These are phyloP conservation scores for Lateolabrax maculatus DNA, from an alignment of 2,797 vertebrate genomes.

Conservation along the genomic window DNA sequence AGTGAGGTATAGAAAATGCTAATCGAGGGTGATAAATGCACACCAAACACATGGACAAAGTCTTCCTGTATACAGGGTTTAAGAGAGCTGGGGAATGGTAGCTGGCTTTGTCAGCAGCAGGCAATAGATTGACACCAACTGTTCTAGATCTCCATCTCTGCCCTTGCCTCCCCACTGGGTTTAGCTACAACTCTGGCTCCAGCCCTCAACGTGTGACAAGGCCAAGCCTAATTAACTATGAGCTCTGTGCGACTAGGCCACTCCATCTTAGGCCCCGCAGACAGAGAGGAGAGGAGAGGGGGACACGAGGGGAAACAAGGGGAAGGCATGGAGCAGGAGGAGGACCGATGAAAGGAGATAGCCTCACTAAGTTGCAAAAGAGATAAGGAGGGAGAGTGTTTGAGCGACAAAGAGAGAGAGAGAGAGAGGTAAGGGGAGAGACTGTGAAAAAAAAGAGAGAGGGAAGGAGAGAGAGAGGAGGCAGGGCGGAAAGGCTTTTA, in stretches of 20 bases:
- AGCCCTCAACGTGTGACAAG: slow-evolving; percentile 75
- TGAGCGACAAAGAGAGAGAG: slow-evolving; percentile 47
- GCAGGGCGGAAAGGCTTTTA: slow-evolving; percentile 67
- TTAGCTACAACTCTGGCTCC: slow-evolving; percentile 71
- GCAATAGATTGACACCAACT: slow-evolving; percentile 68
- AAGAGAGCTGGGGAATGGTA: slow-evolving; percentile 40
- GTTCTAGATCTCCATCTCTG: slow-evolving; percentile 75
- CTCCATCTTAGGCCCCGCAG: slow-evolving; percentile 75
- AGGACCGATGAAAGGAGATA: slow-evolving; percentile 72
- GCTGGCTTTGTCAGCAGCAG: slow-evolving; percentile 55
- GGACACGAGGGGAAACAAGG: slow-evolving; percentile 37
- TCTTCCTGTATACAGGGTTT: slow-evolving; percentile 22
- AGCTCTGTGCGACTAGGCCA: slow-evolving; percentile 75
- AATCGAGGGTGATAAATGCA: slow-evolving; percentile 25
- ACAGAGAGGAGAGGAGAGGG: slow-evolving; percentile 42
- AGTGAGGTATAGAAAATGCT: slow-evolving; percentile 19
- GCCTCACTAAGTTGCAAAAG: slow-evolving; percentile 62
- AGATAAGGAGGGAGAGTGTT: slow-evolving; percentile 61
- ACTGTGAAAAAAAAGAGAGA: slow-evolving; percentile 10
- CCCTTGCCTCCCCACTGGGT: slow-evolving; percentile 74
- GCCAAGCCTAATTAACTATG: slow-evolving; percentile 82
- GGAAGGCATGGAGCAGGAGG: slow-evolving; percentile 56
- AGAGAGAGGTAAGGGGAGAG: slow-evolving; percentile 33
- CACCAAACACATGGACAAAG: slow-evolving; percentile 15
- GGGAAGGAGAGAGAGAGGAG: slow-evolving; percentile 24